Base-by-base conservation (phyloP, 2,888 invertebrate genomes). In the Andrena chrysosceles region DNA sequence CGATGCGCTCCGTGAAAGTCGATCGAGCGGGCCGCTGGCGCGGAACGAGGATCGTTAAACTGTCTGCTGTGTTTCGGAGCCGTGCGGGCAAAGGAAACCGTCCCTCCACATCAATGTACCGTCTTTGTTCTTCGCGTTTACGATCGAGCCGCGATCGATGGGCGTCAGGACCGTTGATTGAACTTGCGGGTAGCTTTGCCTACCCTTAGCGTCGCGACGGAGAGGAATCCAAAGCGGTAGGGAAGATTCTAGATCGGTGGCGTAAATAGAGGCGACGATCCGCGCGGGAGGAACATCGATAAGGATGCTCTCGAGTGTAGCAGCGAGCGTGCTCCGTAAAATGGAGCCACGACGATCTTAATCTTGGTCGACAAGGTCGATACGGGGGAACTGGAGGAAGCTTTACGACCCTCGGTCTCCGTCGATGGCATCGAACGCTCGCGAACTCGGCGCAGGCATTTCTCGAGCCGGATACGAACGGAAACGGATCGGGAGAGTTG, bases 331-430 rank as follows among this genome's bases (percentile, higher is more conserved):
- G 79, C 64, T 20, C 49, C 59, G 74, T 70, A 56, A 82, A 81
- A 74, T 76, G 81, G 77, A 76, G 70, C 69, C 66, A 66, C 71
- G 81, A 74, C 78, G 85, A 87, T 87, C 83, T 85, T 87, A 87
- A 87, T 87, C 86, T 85, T 52, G 35, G 49, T 6, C 67, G 78
- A 75, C 84, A 86, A 82, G 84, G 80, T 77, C 87, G 87, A 85
- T 85, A 74, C 76, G 33, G 54, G 59, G 29, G 80, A 80, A 70
- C 82, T 54, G 77, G 68, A 56, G 66, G 60, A 66, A 68, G 76
- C 66, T 87, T 83, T 87, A 83, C 70, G 80, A 75, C 56, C 81
- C 63, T 52, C 64, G 62, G 71, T 64, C 33, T 73, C 26, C 59
- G 62, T 33, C 78, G 86, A 82, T 68, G 54, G 42, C 62, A 72